Conservation (phyloP, 1,140 invertebrate species). For the Harpegnathos saltator region DNA sequence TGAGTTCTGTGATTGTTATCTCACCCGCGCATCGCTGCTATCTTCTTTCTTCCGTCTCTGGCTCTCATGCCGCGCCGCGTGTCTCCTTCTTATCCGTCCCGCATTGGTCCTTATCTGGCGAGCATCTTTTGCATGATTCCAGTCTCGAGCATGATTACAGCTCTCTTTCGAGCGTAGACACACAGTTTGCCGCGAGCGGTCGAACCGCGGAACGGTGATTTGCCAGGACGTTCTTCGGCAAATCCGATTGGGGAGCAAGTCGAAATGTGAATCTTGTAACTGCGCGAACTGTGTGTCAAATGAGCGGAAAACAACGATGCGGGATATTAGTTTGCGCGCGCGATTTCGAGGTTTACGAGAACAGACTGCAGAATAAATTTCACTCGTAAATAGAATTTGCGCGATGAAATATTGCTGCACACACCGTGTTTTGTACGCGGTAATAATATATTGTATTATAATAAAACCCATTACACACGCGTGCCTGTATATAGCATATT, state of each 20-base stretch:
- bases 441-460: not conserved
- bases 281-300: too few relatives aligned
- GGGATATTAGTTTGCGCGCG: not conserved
- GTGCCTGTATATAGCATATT: not conserved
- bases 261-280: constrained; percentile 5
- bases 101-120: constrained; percentile 27
- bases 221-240: not conserved
- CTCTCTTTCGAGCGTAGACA: constrained; percentile 3
- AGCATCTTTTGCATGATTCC: too few relatives aligned
- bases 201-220: not conserved
- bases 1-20: constrained; percentile 5
- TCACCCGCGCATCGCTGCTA: not conserved
- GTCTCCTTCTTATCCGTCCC: not conserved
- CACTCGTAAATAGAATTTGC: too few relatives aligned
- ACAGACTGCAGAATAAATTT: too few relatives aligned
- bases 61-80: constrained; percentile 7
- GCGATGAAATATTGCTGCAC: too few relatives aligned
- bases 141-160: too few relatives aligned
- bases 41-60: not conserved
- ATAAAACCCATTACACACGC: not conserved
- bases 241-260: constrained; percentile 22
- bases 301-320: not conserved
- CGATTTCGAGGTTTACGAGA: too few relatives aligned
- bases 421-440: too few relatives aligned
- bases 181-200: constrained; percentile 10